These are phyloP conservation scores for Acronicta psi DNA, from an alignment of 2,888 invertebrate species.

Conservation along the genomic window DNA sequence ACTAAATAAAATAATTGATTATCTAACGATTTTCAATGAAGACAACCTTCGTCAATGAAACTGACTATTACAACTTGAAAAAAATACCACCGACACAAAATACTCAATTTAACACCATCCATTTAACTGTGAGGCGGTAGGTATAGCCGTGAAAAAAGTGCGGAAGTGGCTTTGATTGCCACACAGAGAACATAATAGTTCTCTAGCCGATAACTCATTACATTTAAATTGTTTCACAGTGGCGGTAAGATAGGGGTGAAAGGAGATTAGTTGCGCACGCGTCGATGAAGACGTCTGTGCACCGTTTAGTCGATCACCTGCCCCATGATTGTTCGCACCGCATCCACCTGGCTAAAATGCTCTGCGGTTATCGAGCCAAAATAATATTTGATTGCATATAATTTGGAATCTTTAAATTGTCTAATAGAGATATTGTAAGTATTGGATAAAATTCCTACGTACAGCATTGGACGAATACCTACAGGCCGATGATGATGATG, in stretches of 20 bases:
- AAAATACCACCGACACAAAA: slow-evolving; percentile 70
- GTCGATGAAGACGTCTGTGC: slow-evolving; percentile 76
- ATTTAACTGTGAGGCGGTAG: slow-evolving; percentile 67
- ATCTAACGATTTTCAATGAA: slow-evolving; percentile 28
- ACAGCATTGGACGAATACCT: too few species aligned
- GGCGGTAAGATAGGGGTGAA: slow-evolving; percentile 68
- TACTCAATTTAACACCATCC: slow-evolving; percentile 80
- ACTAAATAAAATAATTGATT: slow-evolving; percentile 49
- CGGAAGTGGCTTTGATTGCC: slow-evolving; percentile 74
- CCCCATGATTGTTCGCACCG: slow-evolving; percentile 53
- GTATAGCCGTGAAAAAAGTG: slow-evolving; percentile 64
- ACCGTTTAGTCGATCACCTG: slow-evolving; percentile 75
- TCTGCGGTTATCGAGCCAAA: slow-evolving; percentile 64
- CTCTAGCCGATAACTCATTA: slow-evolving; percentile 59
- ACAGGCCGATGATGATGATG: too few species aligned
- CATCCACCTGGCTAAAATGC: slow-evolving; percentile 70
- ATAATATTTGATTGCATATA: slow-evolving; percentile 52
- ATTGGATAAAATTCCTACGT: too few species aligned
- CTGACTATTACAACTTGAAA: slow-evolving; percentile 51
- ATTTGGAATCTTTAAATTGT: slow-evolving; percentile 13
- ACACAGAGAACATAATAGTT: slow-evolving; percentile 68
- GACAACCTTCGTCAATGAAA: slow-evolving; percentile 51
- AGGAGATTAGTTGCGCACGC: slow-evolving; percentile 81
- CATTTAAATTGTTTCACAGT: slow-evolving; percentile 67
- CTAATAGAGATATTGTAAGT: slow-evolving; percentile 18